Evolutionary conservation across 1,140 invertebrate genomes (phyloP).

Genomic region (Drosophila tristis): DNA sequence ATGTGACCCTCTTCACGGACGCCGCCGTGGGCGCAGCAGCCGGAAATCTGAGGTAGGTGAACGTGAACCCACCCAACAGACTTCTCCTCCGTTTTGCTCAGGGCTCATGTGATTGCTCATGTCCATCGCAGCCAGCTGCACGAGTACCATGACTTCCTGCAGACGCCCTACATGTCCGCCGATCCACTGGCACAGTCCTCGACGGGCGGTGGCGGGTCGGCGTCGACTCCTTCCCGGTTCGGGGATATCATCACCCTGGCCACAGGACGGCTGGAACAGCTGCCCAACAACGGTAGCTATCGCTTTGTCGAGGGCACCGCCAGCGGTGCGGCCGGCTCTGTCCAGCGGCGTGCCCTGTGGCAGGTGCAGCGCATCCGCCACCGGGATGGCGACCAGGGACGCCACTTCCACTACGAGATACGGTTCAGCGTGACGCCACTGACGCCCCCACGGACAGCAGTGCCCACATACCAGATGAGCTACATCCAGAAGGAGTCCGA

Average conservation of each 20-base stretch:
- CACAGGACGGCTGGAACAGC: conserved; percentile 86
- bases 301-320: conserved; percentile 85
- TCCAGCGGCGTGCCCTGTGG: conserved; percentile 86
- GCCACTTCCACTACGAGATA: conserved; percentile 86
- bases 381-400: conserved; percentile 83
- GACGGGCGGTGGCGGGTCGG: conserved; percentile 51
- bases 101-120: background rate
- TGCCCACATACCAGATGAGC: conserved; percentile 38
- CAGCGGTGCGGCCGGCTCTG: background rate
- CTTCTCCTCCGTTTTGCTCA: too few species aligned
- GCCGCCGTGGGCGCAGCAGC: conserved; percentile 77
- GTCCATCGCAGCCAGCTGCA: conserved; percentile 63
- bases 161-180: conserved; percentile 85
- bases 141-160: conserved; percentile 74
- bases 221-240: conserved; percentile 73
- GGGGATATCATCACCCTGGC: conserved; percentile 87
- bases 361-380: conserved; percentile 87
- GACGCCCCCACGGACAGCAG: conserved; percentile 21
- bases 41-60: conserved; percentile 71
- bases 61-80: background rate
- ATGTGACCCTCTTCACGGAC: conserved; percentile 85
- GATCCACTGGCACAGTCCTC: conserved; percentile 33
- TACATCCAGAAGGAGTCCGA: conserved; percentile 80
- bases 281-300: conserved; percentile 84
- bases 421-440: conserved; percentile 87